Base-by-base conservation (phyloP, 2,888 invertebrate species). In the Celastrina argiolus region DNA sequence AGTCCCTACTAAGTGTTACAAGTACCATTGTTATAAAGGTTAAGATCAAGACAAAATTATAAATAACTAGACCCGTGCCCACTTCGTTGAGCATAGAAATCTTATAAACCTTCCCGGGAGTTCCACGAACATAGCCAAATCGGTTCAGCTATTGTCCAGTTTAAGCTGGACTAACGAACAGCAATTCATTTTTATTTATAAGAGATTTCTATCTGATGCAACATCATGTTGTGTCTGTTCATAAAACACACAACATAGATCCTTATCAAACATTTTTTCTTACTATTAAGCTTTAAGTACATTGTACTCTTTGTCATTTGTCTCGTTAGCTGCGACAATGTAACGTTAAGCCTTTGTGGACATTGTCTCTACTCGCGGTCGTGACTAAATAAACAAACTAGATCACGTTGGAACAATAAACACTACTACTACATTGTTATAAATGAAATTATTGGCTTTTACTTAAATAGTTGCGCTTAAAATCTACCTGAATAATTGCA, bases 1-100 rank as follows among this genome's bases (percentile, higher is more conserved):
- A 70, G 70, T 68, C 59, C 8, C 26, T 36, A 58, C 26, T 16
- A 14, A 41, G 16, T 34, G 34, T 34, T 31, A 59, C 59, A 59
- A 59, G 51, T 18, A 22, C 45, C 18, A 45, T 51, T 51, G 51
- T 51, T 51, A 4, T 22, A 51, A 45, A 16, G 22, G 16, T 16
- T 51, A 22, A 22, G 22, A 51, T 51, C 18, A 10, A 10, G 51
- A 51, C 22, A 22, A 51, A 22, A 22, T 51, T 22, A 51, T 22
- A 42, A n/a, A n/a, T n/a, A n/a, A n/a, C n/a, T n/a, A n/a, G n/a
- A n/a, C n/a, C n/a, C n/a, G n/a, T n/a, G n/a, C n/a, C n/a, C n/a
- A n/a, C n/a, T n/a, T n/a, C n/a, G n/a, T n/a, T n/a, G n/a, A n/a
- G n/a, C n/a, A n/a, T n/a, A n/a, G n/a, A n/a, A n/a, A n/a, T n/a